These are phyloP conservation scores for Coenonympha glycerion DNA, from an alignment of 2,888 invertebrate genomes.

Conservation along the genomic window DNA sequence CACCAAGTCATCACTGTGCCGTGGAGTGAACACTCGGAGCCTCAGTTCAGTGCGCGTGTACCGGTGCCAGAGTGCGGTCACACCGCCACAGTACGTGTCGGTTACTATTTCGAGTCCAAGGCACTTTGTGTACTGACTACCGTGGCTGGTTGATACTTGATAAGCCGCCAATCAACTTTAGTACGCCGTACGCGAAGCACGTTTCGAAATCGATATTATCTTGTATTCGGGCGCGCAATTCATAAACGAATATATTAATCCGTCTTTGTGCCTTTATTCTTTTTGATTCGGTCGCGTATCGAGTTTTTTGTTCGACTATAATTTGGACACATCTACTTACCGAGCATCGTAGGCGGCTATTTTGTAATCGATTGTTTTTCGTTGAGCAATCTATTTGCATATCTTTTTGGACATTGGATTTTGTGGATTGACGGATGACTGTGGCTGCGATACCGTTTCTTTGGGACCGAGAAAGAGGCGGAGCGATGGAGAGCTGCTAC, in stretches of 20 bases:
- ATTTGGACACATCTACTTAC: not conserved
- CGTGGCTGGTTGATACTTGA: slow-evolving; percentile 20
- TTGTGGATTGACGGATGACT: slow-evolving; percentile 62
- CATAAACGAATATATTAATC: slow-evolving; percentile 7
- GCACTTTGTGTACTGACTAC: slow-evolving; percentile 34
- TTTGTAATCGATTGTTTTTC: not conserved
- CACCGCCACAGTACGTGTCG: slow-evolving; percentile 38
- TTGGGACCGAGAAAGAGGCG: slow-evolving; percentile 55
- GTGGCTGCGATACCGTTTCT: slow-evolving; percentile 58
- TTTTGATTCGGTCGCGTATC: slow-evolving; percentile 24
- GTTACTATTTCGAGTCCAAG: slow-evolving; percentile 51
- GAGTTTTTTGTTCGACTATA: not conserved
- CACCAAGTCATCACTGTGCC: slow-evolving; percentile 24
- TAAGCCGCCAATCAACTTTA: slow-evolving; percentile 47
- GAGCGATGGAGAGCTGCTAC: slow-evolving; percentile 65
- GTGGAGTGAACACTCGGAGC: not conserved
- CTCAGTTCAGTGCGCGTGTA: slow-evolving; percentile 59
- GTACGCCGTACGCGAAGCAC: slow-evolving; percentile 39
- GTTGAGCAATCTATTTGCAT: not conserved
- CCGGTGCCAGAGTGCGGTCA: slow-evolving; percentile 55
- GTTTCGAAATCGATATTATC: slow-evolving; percentile 25
- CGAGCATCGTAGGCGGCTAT: not conserved
- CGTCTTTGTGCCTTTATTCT: not conserved
- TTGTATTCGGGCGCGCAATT: slow-evolving; percentile 14
- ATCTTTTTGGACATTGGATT: not conserved